Evolutionary conservation across 1,140 invertebrate genomes (phyloP), one percentile per base, ranked within the genome.

Genomic region (Hyles euphorbiae): DNA sequence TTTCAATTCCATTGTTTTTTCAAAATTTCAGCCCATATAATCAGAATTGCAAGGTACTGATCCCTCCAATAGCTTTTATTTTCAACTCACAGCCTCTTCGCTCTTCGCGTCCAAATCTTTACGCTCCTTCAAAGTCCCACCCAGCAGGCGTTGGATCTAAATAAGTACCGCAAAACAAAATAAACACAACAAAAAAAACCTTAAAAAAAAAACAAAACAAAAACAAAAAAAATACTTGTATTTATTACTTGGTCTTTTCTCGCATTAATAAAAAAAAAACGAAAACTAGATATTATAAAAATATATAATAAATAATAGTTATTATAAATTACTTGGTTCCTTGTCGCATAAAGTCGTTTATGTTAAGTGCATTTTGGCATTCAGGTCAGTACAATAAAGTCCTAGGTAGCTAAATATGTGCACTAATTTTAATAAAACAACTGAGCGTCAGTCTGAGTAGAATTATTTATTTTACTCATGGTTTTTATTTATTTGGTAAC

Each of bases 111-210:
- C 92, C 72, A 93, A 78, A 69, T 90, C 82, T 74, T 88, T 88
- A 46, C 91, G 82, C 68, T 91, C 77, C 83, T 92, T 92, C 64
- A 93, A 69, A 32, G 89, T 90, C 57, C 92, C 92, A 49, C 91
- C 92, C 66, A 93, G 89, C 66, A 94, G 90, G 66, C 87, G 87
- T 72, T 91, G 90, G 67, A 93, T 92, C 92, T 93, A 90, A 55
- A 71, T 77, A 68, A 53, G 62, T 53, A 76, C 68, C 60, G 68
- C 54, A 73, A 83, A 67, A 69, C 74, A 72, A 60, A 65, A 65
- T 58, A 74, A 58, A 70, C 76, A 75, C 56, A 68, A 67, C 68
- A 66, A 76, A 67, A 57, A 72, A 52, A 71, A n/a, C n/a, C n/a
- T n/a, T n/a, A 58, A 62, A 44, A 63, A 57, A 58, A 56, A 65